phyloP scores from a whole-genome alignment of 2,113 vertebrate genomes.

The Myrmophylax atrothorax region DNA sequence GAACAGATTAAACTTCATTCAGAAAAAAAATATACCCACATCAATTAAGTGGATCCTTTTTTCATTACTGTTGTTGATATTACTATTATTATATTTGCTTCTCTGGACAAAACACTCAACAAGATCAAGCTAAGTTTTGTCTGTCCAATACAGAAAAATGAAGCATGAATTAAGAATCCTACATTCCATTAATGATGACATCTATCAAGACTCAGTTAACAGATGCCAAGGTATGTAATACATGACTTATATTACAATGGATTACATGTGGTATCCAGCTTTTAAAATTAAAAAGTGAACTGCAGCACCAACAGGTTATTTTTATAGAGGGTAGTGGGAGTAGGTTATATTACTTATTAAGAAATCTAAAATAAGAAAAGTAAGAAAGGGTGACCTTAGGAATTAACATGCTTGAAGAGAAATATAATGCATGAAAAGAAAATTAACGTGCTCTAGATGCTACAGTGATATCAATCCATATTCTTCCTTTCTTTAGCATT shows the following conservation, averaged over 20 bases:
- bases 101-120: neutral
- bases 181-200: neutral
- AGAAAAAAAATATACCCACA: neutral
- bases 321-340: neutral
- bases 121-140: neutral
- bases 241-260: neutral
- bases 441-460: neutral
- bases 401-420: neutral
- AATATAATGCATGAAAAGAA: conserved; percentile 4
- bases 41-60: neutral
- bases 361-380: conserved; percentile 21
- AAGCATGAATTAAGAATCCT: neutral
- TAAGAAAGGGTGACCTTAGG: neutral
- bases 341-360: conserved; percentile 11
- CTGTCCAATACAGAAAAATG: neutral
- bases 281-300: conserved; percentile 26
- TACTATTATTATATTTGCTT: neutral
- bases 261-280: neutral
- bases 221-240: neutral
- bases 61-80: neutral
- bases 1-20: neutral
- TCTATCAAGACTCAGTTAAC: neutral
- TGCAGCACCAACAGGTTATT: neutral
- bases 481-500: neutral
- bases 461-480: neutral